phyloP scores from a whole-genome alignment of 2,888 invertebrate genomes.

The Mylabris sibirica region DNA sequence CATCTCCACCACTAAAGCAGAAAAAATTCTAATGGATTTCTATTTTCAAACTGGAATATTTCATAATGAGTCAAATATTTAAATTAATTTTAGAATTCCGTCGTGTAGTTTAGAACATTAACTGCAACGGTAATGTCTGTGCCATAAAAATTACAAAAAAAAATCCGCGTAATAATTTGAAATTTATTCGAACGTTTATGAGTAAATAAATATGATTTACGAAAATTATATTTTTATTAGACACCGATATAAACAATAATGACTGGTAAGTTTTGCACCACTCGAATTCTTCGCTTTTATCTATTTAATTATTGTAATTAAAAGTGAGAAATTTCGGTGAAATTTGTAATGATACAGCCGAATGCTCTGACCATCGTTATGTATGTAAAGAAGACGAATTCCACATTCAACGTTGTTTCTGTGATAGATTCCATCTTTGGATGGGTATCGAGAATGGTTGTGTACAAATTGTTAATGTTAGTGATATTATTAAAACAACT shows the following conservation, averaged over 20 bases:
- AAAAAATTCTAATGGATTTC: neutral
- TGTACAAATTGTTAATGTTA: slow-evolving; percentile 17
- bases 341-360: slow-evolving; percentile 20
- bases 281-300: neutral
- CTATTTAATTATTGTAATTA: slow-evolving; percentile 1
- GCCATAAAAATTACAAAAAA: neutral
- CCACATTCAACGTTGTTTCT: slow-evolving; percentile 17
- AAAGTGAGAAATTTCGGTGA: slow-evolving; percentile 20
- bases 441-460: slow-evolving; percentile 14
- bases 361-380: slow-evolving; percentile 23
- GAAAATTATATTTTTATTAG: neutral
- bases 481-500: slow-evolving; percentile 5
- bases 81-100: neutral
- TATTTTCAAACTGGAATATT: neutral
- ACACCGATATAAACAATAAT: neutral
- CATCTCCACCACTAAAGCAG: neutral
- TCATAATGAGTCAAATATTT: slow-evolving; percentile 1
- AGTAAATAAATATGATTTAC: too few species aligned
- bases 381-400: slow-evolving; percentile 16
- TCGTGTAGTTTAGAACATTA: neutral
- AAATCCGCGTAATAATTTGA: neutral
- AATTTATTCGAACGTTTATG: neutral
- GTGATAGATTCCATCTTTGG: slow-evolving; percentile 24
- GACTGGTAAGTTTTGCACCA: neutral
- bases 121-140: neutral